Conservation (phyloP, 1,140 invertebrate genomes). For the Dreissena rostriformis region DNA sequence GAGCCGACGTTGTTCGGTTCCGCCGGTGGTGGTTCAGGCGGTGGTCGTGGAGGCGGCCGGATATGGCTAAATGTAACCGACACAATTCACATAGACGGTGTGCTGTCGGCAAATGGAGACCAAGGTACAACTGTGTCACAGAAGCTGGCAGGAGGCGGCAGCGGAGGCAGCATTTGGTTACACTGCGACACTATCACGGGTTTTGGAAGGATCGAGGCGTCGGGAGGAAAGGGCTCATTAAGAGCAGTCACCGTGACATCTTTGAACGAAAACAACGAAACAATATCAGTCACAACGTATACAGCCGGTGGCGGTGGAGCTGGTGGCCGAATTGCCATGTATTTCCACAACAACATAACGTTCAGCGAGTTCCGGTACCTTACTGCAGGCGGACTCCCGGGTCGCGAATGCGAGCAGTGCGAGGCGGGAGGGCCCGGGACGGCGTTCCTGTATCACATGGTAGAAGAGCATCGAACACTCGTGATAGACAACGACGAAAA, state of each 20-base stretch:
- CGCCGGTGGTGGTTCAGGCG: conserved; percentile 66
- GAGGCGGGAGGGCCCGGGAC: conserved; percentile 71
- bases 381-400: conserved; percentile 66
- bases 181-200: conserved; percentile 66
- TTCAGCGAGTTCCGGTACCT: conserved; percentile 72
- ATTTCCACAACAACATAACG: conserved; percentile 68
- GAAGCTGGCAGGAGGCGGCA: conserved; percentile 65
- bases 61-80: conserved; percentile 73
- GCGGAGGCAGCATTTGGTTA: conserved; percentile 72
- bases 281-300: background rate
- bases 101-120: conserved; percentile 64
- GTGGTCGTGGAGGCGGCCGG: conserved; percentile 70
- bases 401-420: conserved; percentile 51
- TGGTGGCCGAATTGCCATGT: conserved; percentile 71
- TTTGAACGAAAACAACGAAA: background rate
- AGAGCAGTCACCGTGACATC: background rate
- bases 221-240: conserved; percentile 61
- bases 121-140: conserved; percentile 50
- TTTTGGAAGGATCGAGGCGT: conserved; percentile 61
- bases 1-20: conserved; percentile 69
- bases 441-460: conserved; percentile 67
- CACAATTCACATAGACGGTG: conserved; percentile 71
- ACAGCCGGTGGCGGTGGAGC: conserved; percentile 64
- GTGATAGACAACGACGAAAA: conserved; percentile 72
- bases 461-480: conserved; percentile 67